Conservation (phyloP, 2,797 vertebrate species). For the Hippopotamyrus pictus region DNA sequence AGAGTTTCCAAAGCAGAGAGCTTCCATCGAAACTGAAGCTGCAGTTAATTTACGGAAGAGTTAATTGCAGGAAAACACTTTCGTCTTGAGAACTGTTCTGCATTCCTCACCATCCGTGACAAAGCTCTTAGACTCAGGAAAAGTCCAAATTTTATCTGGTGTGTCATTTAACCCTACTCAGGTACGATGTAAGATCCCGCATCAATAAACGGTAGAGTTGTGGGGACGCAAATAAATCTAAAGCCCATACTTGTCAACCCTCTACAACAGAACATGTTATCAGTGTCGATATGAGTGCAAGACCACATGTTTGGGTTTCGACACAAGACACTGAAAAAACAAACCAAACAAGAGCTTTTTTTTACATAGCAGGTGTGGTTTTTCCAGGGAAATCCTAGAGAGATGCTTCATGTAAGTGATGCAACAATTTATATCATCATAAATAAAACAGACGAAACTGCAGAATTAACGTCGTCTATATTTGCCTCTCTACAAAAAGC, state of each 20-base stretch:
- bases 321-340: neutral
- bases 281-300: neutral
- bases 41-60: neutral
- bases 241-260: neutral
- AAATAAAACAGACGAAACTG: neutral
- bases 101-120: neutral
- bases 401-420: neutral
- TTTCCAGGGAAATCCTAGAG: neutral
- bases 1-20: neutral
- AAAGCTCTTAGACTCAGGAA: neutral
- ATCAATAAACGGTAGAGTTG: neutral
- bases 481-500: neutral
- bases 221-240: neutral
- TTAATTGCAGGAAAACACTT: slow-evolving; percentile 1
- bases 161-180: neutral
- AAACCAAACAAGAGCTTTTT: neutral
- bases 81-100: neutral
- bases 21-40: neutral
- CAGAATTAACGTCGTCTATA: neutral
- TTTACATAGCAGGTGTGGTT: neutral
- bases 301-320: neutral
- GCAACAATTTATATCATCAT: neutral
- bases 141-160: neutral
- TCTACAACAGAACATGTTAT: neutral
- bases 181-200: neutral